Evolutionary conservation across 2,888 invertebrate species (phyloP), one percentile per base, ranked within the genome.

Genomic region (Drosophila limbata): DNA sequence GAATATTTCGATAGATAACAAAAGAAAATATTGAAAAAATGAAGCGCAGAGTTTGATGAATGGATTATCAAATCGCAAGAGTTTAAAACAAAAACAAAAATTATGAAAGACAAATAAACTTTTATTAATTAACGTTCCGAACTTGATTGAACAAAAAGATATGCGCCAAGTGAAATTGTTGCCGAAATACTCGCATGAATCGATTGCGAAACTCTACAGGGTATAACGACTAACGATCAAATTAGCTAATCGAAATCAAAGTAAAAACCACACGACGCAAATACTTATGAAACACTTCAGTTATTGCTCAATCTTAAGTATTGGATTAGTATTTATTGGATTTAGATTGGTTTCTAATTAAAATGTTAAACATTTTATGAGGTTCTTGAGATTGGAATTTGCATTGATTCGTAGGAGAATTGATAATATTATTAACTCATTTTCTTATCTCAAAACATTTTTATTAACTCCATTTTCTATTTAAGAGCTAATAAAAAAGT

Each of bases 111-210:
- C 67, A 71, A 60, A 28, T 57, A 67, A 68, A 62, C 53, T 63
- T 57, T 59, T 65, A 69, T 69, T 74, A 65, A 79, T 79, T 79
- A 60, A 37, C 50, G 25, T 62, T 55, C 15, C 51, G 48, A 76
- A 52, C 47, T 48, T 57, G 78, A 72, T 77, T 52, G 62, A 28
- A 13, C 3, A 39, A 45, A 37, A 56, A 11, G n/a, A 40, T 15
- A 73, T 75, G 51, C 55, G 66, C n/a, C 62, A 59, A 63, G 44
- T 44, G 59, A 67, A 63, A 73, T 44, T 60, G 31, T 63, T 60
- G 66, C 25, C 45, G 53, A 65, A 74, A 77, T 57, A 19, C 6
- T 28, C 33, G 8, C 15, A n/a, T 47, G 44, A 37, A 44, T 42
- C 28, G 31, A 25, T 75, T 63, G 68, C 67, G 33, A 57, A 68